These are phyloP conservation scores for Mesembrinibis cayennensis DNA, from an alignment of 2,113 vertebrate genomes.

Conservation along the genomic window DNA sequence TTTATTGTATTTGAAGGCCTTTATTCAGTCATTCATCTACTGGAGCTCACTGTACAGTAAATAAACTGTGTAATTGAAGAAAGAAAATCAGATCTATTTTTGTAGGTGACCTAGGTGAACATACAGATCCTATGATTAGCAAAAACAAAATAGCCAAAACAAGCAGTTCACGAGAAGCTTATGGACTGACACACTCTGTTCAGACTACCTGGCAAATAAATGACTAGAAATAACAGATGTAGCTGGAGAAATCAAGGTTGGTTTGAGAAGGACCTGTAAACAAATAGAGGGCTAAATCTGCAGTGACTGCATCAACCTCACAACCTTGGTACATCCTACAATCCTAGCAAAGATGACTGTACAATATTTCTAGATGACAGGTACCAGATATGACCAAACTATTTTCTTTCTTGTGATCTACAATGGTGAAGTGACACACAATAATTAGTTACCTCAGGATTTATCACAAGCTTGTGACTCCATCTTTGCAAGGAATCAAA, in stretches of 20 bases:
- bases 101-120: background rate
- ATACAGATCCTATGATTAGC: background rate
- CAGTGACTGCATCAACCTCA: background rate
- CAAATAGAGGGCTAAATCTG: background rate
- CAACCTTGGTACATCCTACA: background rate
- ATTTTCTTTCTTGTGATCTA: background rate
- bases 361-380: background rate
- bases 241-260: background rate
- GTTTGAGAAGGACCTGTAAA: background rate
- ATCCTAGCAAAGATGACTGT: background rate
- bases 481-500: background rate
- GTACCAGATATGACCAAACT: background rate
- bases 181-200: background rate
- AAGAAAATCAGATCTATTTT: background rate
- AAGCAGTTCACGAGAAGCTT: background rate
- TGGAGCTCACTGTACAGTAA: background rate
- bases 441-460: background rate
- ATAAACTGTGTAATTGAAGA: background rate
- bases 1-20: background rate
- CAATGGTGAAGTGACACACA: background rate
- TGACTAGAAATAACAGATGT: background rate
- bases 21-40: background rate
- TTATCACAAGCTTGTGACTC: background rate
- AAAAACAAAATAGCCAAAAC: background rate
- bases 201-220: background rate